A percentile compares a stretch with the other conserved stretches of the same genome.
phyloP scores from a whole-genome alignment of 1,140 invertebrate species.

The Batillaria attramentaria region DNA sequence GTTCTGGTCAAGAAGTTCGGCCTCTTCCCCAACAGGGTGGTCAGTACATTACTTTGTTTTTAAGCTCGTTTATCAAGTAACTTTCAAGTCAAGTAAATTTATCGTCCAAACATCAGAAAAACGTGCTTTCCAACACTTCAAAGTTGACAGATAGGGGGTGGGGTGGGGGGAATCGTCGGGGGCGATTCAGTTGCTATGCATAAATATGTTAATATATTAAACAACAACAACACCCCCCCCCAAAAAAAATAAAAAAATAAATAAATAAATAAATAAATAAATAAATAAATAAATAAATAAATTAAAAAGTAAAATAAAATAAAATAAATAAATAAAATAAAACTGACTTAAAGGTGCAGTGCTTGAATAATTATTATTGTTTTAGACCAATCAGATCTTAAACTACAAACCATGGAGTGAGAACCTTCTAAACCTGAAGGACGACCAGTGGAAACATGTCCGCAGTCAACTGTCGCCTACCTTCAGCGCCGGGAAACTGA shows the following conservation, averaged over 20 bases:
- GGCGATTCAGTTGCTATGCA: background rate
- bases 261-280: background rate
- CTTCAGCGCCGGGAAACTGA: conserved; percentile 76
- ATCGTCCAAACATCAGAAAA: background rate
- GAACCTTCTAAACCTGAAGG: conserved; percentile 26
- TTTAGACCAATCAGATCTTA: conserved; percentile 8
- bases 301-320: background rate
- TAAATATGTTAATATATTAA: background rate
- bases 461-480: conserved; percentile 74
- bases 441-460: conserved; percentile 73
- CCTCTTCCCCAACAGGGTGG: background rate
- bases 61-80: background rate
- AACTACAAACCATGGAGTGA: conserved; percentile 19
- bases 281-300: background rate
- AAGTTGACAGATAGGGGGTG: too few species aligned
- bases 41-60: too few species aligned
- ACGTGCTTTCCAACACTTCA: background rate
- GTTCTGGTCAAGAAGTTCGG: background rate
- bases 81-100: background rate
- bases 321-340: background rate
- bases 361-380: background rate
- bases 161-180: too few species aligned
- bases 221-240: background rate
- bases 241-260: background rate
- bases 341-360: background rate